phyloP scores from a whole-genome alignment of 30 jellyfish, hydroid and myxozoan genomes.

The Hydractinia echinata region DNA sequence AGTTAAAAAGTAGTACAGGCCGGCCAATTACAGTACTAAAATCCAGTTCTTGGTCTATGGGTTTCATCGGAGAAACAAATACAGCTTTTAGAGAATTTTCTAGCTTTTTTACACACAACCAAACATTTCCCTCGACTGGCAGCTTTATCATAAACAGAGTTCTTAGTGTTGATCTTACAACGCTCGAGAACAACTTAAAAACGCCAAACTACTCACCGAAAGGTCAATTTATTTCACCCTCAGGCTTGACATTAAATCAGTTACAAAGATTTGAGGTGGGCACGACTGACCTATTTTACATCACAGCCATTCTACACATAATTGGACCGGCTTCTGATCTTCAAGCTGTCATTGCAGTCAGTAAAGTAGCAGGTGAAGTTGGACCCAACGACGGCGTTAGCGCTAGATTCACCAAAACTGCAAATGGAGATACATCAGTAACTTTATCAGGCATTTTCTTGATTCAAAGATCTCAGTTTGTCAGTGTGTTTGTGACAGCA shows the following conservation, averaged over 20 bases:
- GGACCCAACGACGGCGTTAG: slow-evolving; percentile 68
- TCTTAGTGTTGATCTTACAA: neutral
- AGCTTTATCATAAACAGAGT: neutral
- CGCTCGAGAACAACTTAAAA: neutral
- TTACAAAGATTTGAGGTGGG: slow-evolving; percentile 42
- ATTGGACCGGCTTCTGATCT: slow-evolving; percentile 65
- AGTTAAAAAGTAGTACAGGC: slow-evolving; percentile 37
- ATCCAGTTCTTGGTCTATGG: slow-evolving; percentile 83
- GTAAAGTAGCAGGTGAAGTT: slow-evolving; percentile 26
- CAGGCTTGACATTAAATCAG: slow-evolving; percentile 43
- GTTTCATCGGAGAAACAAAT: slow-evolving; percentile 55
- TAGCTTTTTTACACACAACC: slow-evolving; percentile 23
- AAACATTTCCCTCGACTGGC: neutral
- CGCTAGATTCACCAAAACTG: slow-evolving; percentile 56
- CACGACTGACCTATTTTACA: slow-evolving; percentile 66
- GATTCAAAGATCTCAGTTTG: slow-evolving; percentile 48
- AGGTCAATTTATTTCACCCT: slow-evolving; percentile 71
- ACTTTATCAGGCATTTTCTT: slow-evolving; percentile 70
- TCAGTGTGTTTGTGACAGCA: slow-evolving; percentile 58
- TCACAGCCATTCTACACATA: slow-evolving; percentile 57
- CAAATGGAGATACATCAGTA: slow-evolving; percentile 44
- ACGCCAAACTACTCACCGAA: slow-evolving; percentile 28
- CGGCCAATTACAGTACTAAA: slow-evolving; percentile 34
- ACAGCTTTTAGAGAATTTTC: slow-evolving; percentile 61
- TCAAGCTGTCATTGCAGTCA: slow-evolving; percentile 69